Evolutionary conservation across 2,113 vertebrate species (phyloP).

Genomic region (Cebidichthys violaceus): DNA sequence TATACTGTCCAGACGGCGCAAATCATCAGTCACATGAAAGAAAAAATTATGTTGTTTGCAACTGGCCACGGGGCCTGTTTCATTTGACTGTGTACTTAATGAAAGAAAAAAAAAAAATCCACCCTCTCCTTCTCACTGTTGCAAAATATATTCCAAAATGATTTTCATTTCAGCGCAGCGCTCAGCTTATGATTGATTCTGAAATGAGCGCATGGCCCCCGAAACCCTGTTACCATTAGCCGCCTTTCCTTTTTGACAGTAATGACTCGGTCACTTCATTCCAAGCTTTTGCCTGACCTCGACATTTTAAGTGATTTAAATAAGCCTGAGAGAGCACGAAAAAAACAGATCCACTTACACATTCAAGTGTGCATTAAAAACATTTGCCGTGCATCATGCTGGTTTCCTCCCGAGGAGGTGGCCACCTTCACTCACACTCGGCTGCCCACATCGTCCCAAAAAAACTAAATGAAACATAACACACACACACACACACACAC

Average conservation of each 20-base stretch:
- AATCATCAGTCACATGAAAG: slow-evolving; percentile 70
- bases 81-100: slow-evolving; percentile 63
- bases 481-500: not conserved
- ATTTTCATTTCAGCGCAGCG: slow-evolving; percentile 68
- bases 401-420: slow-evolving; percentile 56
- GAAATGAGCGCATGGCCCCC: slow-evolving; percentile 69
- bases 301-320: slow-evolving; percentile 75
- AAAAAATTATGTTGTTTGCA: slow-evolving; percentile 66
- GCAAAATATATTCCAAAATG: slow-evolving; percentile 74
- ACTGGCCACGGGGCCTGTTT: slow-evolving; percentile 64
- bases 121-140: slow-evolving; percentile 53
- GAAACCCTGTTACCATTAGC: slow-evolving; percentile 65
- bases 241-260: slow-evolving; percentile 71
- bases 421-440: slow-evolving; percentile 68
- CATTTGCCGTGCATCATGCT: slow-evolving; percentile 60
- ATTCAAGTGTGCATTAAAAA: slow-evolving; percentile 69
- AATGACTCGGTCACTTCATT: slow-evolving; percentile 73
- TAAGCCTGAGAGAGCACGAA: slow-evolving; percentile 50
- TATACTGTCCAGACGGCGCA: slow-evolving; percentile 60
- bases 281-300: slow-evolving; percentile 64
- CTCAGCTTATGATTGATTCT: slow-evolving; percentile 73
- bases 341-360: slow-evolving; percentile 60
- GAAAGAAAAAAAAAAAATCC: slow-evolving; percentile 43
- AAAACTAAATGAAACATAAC: slow-evolving; percentile 30
- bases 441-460: slow-evolving; percentile 40